phyloP scores from a whole-genome alignment of 2,113 vertebrate species.

The Mastomys natalensis region DNA sequence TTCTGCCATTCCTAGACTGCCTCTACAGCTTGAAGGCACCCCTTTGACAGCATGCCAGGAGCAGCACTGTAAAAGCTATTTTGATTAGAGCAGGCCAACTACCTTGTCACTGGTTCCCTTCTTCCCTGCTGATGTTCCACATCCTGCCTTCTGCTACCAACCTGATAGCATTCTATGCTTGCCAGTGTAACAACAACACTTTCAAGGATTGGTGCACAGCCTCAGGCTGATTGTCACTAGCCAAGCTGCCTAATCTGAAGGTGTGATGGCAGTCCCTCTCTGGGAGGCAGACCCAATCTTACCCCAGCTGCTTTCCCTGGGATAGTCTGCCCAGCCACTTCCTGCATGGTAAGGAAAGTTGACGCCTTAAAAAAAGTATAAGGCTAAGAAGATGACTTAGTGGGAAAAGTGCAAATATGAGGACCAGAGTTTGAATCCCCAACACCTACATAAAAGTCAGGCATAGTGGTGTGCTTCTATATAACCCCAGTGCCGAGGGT shows the following conservation, averaged over 20 bases:
- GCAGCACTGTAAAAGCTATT: not conserved
- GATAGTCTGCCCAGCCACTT: not conserved
- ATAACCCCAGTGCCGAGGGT: not conserved
- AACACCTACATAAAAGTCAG: not conserved
- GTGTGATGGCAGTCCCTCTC: not conserved
- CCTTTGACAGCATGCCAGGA: not conserved
- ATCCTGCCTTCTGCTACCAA: not conserved
- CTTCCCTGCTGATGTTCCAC: not conserved
- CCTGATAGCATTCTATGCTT: not conserved
- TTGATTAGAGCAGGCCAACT: not conserved
- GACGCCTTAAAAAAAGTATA: not conserved
- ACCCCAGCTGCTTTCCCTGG: not conserved
- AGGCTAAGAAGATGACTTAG: not conserved
- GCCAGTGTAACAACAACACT: rapidly evolving
- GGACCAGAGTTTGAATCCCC: not conserved
- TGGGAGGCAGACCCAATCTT: not conserved
- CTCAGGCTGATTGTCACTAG: not conserved
- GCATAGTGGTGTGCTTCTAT: not conserved
- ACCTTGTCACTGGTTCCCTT: not conserved
- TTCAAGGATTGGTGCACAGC: not conserved
- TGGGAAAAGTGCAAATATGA: not conserved
- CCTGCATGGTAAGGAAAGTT: not conserved
- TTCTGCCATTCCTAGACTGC: not conserved
- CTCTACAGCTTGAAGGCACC: not conserved
- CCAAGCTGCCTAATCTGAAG: not conserved